Conservation (phyloP, 92 coral and sea anemone genomes). For the Bergia puertoricense region DNA sequence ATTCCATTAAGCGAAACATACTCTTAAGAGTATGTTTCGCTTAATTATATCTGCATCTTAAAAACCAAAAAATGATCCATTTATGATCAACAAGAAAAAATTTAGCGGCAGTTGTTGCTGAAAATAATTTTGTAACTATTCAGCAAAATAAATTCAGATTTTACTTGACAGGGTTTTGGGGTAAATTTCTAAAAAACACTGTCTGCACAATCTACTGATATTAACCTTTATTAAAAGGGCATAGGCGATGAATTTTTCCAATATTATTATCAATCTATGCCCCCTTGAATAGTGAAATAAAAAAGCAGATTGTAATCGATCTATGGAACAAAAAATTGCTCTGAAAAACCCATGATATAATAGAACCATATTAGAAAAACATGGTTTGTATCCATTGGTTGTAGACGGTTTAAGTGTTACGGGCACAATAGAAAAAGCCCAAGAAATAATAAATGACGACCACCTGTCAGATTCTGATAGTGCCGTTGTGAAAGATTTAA, state of each 20-base stretch:
- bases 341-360: slow-evolving; percentile 20
- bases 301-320: slow-evolving; percentile 20
- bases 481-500: slow-evolving; percentile 7
- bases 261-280: slow-evolving; percentile 18
- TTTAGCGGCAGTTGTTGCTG: too few species aligned
- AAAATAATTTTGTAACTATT: too few species aligned
- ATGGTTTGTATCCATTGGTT: slow-evolving; percentile 23
- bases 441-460: slow-evolving; percentile 5
- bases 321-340: slow-evolving; percentile 20
- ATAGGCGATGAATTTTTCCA: slow-evolving; percentile 20
- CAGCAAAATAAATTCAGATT: slow-evolving; percentile 19
- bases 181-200: slow-evolving; percentile 18
- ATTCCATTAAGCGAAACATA: too few species aligned
- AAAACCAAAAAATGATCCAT: too few species aligned
- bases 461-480: slow-evolving; percentile 8
- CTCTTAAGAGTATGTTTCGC: too few species aligned
- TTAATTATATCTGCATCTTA: too few species aligned
- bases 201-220: slow-evolving; percentile 21
- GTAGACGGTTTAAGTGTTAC: slow-evolving; percentile 24
- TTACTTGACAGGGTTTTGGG: slow-evolving; percentile 21
- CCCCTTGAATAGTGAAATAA: slow-evolving; percentile 20
- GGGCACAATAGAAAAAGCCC: slow-evolving; percentile 17
- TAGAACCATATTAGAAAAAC: slow-evolving; percentile 20
- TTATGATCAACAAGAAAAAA: too few species aligned
- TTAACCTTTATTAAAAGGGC: slow-evolving; percentile 20